Conservation (phyloP, 2,888 invertebrate genomes). For the Hyposoter didymator region DNA sequence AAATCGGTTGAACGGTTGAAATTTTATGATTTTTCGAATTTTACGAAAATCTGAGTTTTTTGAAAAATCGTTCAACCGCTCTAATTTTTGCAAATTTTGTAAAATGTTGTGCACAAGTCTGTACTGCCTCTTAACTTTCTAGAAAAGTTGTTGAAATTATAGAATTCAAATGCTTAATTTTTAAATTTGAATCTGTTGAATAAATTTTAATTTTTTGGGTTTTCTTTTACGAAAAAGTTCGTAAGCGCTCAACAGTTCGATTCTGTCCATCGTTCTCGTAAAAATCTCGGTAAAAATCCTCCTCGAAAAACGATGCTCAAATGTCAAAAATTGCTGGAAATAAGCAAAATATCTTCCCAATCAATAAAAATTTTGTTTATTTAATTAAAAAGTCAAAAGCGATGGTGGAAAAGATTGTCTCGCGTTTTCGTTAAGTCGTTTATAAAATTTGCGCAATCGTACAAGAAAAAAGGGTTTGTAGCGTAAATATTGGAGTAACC, state of each 20-base stretch:
- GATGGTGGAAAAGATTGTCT: not conserved
- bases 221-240: not conserved
- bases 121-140: too few relatives aligned
- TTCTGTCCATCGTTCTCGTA: not conserved
- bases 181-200: too few relatives aligned
- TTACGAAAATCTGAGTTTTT: too few relatives aligned
- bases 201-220: too few relatives aligned
- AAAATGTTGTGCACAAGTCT: too few relatives aligned
- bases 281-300: not conserved
- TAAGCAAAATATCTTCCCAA: not conserved
- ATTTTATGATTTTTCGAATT: too few relatives aligned
- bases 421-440: constrained; percentile 18
- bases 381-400: not conserved
- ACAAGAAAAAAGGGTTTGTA: constrained; percentile 25
- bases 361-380: not conserved
- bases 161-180: too few relatives aligned
- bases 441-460: constrained; percentile 9
- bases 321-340: not conserved
- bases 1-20: too few relatives aligned
- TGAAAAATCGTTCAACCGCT: too few relatives aligned
- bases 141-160: too few relatives aligned
- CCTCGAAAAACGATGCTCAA: not conserved
- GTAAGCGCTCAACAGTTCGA: not conserved
- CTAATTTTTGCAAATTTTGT: too few relatives aligned
- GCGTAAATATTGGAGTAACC: constrained; percentile 52